Evolutionary conservation across 2,113 vertebrate species (phyloP).

Genomic region (Pterophyllum scalare): DNA sequence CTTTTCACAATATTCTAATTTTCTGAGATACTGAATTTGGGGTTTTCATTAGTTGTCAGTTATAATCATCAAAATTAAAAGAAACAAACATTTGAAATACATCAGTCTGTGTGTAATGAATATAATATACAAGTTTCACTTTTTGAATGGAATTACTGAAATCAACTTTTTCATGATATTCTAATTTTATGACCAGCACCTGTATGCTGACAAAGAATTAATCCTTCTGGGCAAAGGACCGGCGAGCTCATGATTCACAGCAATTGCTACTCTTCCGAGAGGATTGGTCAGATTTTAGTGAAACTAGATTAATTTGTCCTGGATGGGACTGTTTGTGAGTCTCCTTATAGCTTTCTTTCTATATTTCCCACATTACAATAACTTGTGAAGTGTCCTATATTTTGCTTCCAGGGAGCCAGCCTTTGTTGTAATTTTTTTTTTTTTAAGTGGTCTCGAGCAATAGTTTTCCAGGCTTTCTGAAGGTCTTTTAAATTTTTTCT

Average conservation of each 20-base stretch:
- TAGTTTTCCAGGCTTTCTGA: neutral
- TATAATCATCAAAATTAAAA: no score
- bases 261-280: neutral
- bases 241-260: neutral
- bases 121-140: no score
- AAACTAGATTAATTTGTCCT: neutral
- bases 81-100: no score
- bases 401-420: neutral
- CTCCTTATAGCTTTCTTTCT: neutral
- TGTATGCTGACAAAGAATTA: neutral
- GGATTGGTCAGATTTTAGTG: neutral
- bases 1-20: no score
- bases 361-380: neutral
- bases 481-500: neutral
- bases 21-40: no score
- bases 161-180: no score
- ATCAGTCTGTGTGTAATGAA: no score
- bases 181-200: no score
- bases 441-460: neutral
- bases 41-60: no score
- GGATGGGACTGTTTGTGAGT: neutral
- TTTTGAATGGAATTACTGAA: no score
- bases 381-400: no score
- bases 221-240: neutral
- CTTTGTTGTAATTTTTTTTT: neutral